Evolutionary conservation across 2,888 invertebrate genomes (phyloP).

Genomic region (Rhyacophila evoluta): DNA sequence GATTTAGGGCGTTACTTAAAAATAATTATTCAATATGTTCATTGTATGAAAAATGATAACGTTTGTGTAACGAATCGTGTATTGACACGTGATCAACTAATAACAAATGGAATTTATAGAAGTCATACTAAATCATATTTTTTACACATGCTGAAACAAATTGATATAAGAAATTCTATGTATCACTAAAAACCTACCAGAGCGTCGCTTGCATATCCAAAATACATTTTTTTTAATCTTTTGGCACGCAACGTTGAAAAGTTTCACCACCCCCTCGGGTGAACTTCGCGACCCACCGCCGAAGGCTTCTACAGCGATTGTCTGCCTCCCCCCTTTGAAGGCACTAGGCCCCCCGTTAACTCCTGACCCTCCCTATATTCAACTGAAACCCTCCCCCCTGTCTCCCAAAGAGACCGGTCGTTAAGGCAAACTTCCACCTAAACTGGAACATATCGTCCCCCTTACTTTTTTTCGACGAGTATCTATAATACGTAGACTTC

Average conservation of each 20-base stretch:
- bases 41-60: too few relatives aligned
- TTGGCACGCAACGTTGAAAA: constrained; percentile 1
- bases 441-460: constrained; percentile 10
- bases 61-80: too few relatives aligned
- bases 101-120: too few relatives aligned
- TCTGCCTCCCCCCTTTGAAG: constrained; percentile 45
- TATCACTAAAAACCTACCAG: neutral
- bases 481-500: too few relatives aligned
- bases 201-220: neutral
- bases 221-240: constrained; percentile 1
- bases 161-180: too few relatives aligned
- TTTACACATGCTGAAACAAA: too few relatives aligned
- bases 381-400: constrained; percentile 9
- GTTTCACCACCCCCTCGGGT: neutral
- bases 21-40: too few relatives aligned
- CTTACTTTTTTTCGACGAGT: neutral
- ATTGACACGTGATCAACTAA: too few relatives aligned
- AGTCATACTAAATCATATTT: too few relatives aligned
- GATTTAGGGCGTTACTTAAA: too few relatives aligned
- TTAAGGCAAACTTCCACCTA: constrained; percentile 24
- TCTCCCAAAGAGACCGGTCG: constrained; percentile 2
- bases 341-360: constrained; percentile 4
- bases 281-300: neutral
- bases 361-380: constrained; percentile 19
- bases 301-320: constrained; percentile 51